Evolutionary conservation across 2,797 vertebrate species (phyloP).

Genomic region (Zalophus californianus): DNA sequence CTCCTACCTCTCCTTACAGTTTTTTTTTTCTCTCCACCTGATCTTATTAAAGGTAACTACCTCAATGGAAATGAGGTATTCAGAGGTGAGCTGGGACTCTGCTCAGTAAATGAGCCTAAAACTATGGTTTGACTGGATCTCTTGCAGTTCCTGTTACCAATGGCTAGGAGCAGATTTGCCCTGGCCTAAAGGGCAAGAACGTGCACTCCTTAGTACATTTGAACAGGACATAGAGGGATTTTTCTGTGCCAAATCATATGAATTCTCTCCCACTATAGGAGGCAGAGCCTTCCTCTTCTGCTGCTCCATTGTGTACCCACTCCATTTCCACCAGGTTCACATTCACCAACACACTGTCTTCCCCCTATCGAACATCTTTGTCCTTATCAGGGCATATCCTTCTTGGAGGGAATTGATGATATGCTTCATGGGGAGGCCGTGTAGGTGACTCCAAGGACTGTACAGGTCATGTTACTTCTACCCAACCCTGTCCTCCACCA

Average conservation of each 20-base stretch:
- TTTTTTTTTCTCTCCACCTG: neutral
- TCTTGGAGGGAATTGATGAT: neutral
- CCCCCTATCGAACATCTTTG: neutral
- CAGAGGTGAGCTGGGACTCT: neutral
- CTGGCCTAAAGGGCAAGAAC: neutral
- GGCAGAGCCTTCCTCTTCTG: neutral
- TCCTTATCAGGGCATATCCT: neutral
- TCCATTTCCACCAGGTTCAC: neutral
- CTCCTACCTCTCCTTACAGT: neutral
- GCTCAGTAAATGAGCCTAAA: neutral
- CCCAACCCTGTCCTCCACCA: neutral
- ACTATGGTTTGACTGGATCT: neutral
- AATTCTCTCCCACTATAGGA: neutral
- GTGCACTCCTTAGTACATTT: neutral
- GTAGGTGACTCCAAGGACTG: neutral
- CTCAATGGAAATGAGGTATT: neutral
- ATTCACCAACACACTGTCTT: neutral
- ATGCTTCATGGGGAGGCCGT: neutral
- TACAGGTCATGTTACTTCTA: neutral
- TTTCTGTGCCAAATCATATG: neutral
- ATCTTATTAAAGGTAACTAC: neutral
- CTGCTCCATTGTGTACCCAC: neutral
- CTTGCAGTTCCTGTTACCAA: neutral
- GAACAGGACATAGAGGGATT: neutral
- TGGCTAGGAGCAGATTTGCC: neutral